phyloP scores from a whole-genome alignment of 2,113 vertebrate species.

The Colossoma macropomum region DNA sequence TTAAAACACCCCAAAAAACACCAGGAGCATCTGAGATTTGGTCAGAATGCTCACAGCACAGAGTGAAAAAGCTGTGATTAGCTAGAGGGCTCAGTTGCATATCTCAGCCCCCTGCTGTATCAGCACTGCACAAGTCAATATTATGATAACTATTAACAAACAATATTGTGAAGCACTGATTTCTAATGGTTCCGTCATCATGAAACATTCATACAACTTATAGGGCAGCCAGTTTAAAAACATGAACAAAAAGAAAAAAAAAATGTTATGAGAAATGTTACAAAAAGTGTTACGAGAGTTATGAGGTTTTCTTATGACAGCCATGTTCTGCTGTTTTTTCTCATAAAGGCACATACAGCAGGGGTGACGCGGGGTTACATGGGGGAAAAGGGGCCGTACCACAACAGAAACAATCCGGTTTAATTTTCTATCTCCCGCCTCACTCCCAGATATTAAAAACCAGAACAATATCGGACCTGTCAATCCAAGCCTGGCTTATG shows the following conservation, averaged over 20 bases:
- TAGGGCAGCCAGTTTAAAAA: too few species aligned
- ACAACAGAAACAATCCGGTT: conserved; percentile 61
- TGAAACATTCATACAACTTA: neutral
- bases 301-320: too few species aligned
- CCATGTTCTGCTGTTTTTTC: neutral
- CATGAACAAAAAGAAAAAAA: too few species aligned
- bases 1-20: too few species aligned
- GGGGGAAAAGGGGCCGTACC: conserved; percentile 18
- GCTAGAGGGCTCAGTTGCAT: too few species aligned
- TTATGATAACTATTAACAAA: too few species aligned
- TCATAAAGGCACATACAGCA: conserved; percentile 30
- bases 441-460: conserved; percentile 71
- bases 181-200: neutral
- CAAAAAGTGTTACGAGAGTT: too few species aligned
- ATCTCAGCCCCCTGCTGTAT: too few species aligned
- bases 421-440: conserved; percentile 58
- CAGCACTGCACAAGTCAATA: neutral
- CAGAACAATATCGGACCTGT: conserved; percentile 73
- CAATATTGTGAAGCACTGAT: neutral
- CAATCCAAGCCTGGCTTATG: conserved; percentile 62
- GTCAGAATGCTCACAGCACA: too few species aligned
- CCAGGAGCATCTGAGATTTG: too few species aligned
- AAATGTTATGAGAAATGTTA: too few species aligned
- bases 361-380: conserved; percentile 31
- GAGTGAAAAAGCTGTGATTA: too few species aligned